A percentile compares a stretch with the other conserved stretches of the same genome.
Conservation (phyloP, 1,140 invertebrate genomes). For the Drosophila takahashii region DNA sequence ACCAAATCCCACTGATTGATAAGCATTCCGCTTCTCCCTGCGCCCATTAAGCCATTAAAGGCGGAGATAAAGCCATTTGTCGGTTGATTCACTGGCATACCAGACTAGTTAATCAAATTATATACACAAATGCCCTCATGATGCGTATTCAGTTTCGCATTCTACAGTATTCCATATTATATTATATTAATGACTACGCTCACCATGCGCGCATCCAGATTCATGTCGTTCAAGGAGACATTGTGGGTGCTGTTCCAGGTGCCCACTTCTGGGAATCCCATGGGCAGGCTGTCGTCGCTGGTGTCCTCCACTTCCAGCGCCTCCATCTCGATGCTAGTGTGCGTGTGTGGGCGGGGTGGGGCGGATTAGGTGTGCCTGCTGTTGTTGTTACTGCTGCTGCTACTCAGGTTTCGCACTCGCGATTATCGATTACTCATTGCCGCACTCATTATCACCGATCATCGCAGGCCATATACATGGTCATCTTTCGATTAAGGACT, state of each 20-base stretch:
- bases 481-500: slow-evolving; percentile 40
- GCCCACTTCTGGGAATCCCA: slow-evolving; percentile 85
- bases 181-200: slow-evolving; percentile 11
- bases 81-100: slow-evolving; percentile 61
- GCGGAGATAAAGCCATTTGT: slow-evolving; percentile 49
- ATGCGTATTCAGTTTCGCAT: neutral
- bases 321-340: slow-evolving; percentile 20
- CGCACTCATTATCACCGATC: slow-evolving; percentile 48
- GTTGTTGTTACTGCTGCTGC: slow-evolving; percentile 12
- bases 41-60: slow-evolving; percentile 42
- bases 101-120: slow-evolving; percentile 56
- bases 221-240: slow-evolving; percentile 89
- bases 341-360: slow-evolving; percentile 9
- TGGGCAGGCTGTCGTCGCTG: slow-evolving; percentile 75
- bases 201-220: slow-evolving; percentile 93
- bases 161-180: neutral
- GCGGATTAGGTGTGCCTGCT: slow-evolving; percentile 28
- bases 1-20: slow-evolving; percentile 60
- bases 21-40: slow-evolving; percentile 18
- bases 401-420: slow-evolving; percentile 14
- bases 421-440: slow-evolving; percentile 36
- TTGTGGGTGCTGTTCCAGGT: slow-evolving; percentile 86
- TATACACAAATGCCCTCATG: neutral
- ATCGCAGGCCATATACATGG: slow-evolving; percentile 42
- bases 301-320: slow-evolving; percentile 61